A percentile compares a stretch with the other conserved stretches of the same genome.
phyloP scores from a whole-genome alignment of 2,888 invertebrate species.

The Leuctra nigra region DNA sequence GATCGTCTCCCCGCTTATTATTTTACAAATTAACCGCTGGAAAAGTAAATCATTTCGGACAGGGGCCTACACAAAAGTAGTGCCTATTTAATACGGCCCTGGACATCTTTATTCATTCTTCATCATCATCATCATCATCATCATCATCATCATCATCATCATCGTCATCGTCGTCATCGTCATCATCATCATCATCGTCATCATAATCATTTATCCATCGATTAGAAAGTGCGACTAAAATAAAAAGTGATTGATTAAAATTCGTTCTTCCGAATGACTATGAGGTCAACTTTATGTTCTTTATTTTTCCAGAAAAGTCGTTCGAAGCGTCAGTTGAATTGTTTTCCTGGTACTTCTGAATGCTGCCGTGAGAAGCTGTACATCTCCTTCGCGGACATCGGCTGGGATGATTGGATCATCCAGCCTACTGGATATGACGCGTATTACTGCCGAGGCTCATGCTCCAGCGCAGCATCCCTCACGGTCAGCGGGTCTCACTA shows the following conservation, averaged over 20 bases:
- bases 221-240: too few relatives aligned
- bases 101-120: too few relatives aligned
- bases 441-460: conserved; percentile 79
- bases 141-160: too few relatives aligned
- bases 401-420: conserved; percentile 86
- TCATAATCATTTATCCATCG: too few relatives aligned
- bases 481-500: conserved; percentile 58
- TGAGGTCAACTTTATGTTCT: too few relatives aligned
- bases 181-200: too few relatives aligned
- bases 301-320: conserved; percentile 42
- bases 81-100: too few relatives aligned
- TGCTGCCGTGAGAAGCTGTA: conserved; percentile 79
- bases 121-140: too few relatives aligned
- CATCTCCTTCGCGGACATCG: conserved; percentile 76
- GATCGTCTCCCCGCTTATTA: too few relatives aligned
- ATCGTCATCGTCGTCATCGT: too few relatives aligned
- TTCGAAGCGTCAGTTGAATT: conserved; percentile 59
- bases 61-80: too few relatives aligned
- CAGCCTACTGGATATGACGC: conserved; percentile 77
- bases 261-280: neutral
- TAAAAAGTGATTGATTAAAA: neutral
- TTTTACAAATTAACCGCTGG: neutral
- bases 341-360: conserved; percentile 60
- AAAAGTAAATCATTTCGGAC: too few relatives aligned
- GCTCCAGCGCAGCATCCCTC: conserved; percentile 64